Conservation (phyloP, 1,140 invertebrate genomes). For the Atta cephalotes region DNA sequence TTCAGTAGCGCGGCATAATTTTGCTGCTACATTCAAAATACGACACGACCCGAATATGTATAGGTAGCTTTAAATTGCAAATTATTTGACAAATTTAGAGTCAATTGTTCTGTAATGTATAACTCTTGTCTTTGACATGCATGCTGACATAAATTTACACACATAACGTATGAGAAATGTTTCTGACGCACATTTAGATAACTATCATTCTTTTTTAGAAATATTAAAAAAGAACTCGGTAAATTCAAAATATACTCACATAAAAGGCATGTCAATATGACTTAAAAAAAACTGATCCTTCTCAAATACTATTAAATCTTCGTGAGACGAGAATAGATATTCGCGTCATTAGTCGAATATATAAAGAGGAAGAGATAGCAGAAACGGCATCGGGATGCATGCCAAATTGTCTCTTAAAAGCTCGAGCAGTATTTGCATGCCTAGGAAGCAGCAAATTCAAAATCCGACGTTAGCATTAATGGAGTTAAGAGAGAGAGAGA, state of each 20-base stretch:
- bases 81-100: neutral
- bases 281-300: neutral
- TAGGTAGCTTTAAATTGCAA: constrained; percentile 7
- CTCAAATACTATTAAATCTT: constrained; percentile 1
- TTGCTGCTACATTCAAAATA: neutral
- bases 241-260: neutral
- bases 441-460: neutral
- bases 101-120: neutral
- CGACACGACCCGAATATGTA: neutral
- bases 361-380: neutral
- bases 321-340: neutral
- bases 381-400: neutral
- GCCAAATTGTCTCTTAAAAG: constrained; percentile 42
- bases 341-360: constrained; percentile 25
- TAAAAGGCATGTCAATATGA: neutral
- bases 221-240: neutral
- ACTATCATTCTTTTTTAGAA: neutral
- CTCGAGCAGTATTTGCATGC: constrained; percentile 36
- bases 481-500: neutral
- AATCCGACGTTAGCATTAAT: constrained; percentile 33
- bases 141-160: constrained; percentile 9
- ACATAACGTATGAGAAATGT: neutral
- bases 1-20: neutral
- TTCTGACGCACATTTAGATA: neutral
- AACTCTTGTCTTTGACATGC: neutral